phyloP scores from a whole-genome alignment of 2,113 vertebrate species.

The Trochalopteron elliotii region DNA sequence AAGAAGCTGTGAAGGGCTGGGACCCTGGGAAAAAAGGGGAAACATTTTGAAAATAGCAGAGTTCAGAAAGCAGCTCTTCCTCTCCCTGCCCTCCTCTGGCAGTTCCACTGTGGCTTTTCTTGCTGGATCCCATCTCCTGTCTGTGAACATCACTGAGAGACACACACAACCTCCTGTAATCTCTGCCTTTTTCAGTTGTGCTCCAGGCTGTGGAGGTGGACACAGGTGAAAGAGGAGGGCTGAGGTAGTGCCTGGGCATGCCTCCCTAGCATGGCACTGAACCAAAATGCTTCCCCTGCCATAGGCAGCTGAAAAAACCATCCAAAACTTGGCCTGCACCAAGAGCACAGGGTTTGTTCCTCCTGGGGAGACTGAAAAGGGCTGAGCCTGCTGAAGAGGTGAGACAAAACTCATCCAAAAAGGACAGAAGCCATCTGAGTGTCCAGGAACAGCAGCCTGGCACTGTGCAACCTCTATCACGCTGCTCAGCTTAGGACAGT shows the following conservation, averaged over 20 bases:
- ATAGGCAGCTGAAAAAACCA: background rate
- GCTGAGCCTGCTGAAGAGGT: background rate
- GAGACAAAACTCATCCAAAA: background rate
- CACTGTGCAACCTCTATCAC: background rate
- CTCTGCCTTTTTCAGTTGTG: background rate
- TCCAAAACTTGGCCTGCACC: background rate
- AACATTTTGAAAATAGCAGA: background rate
- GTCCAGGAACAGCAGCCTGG: background rate
- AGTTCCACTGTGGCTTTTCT: background rate
- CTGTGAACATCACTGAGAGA: background rate
- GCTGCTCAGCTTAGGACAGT: background rate
- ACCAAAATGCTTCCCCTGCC: background rate
- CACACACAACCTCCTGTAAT: background rate
- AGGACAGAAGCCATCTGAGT: background rate
- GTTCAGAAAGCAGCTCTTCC: background rate
- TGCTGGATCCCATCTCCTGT: background rate
- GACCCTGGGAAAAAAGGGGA: background rate
- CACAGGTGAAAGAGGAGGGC: background rate
- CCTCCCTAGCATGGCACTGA: background rate
- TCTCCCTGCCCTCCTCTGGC: background rate
- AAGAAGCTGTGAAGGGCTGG: background rate
- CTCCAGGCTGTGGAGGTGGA: background rate
- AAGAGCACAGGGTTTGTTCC: background rate
- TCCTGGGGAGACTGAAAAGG: background rate
- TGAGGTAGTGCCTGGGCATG: background rate